Evolutionary conservation across 2,113 vertebrate genomes (phyloP), one percentile per base, ranked within the genome.

Genomic region (Aspidoscelis tigris): DNA sequence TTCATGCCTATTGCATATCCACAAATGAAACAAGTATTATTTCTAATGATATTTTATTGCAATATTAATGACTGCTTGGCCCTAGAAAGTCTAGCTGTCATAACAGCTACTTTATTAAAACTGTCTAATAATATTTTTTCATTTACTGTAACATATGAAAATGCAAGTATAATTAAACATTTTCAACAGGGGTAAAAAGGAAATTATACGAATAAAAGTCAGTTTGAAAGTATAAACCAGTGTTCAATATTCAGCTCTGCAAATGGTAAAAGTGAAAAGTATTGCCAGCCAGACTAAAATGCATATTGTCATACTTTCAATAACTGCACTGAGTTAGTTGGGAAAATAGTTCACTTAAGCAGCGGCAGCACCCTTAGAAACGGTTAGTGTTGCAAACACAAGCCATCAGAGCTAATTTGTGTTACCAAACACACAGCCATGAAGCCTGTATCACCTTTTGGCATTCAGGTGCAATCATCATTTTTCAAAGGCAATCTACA

Each of bases 181-280:
- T 0, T 2, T 78, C 90, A 93, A 87, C 81, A 91, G 80, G 90
- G 86, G 71, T 16, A 70, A 85, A 82, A 92, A 91, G 87, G 79
- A 93, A 93, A 94, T 93, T 88, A 90, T 91, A 90, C 89, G 90
- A 91, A 93, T 90, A 86, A 88, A 64, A 72, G 86, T 88, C 89
- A 90, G 58, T 80, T 89, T 81, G 43, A 0, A 4, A 89, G 88
- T 81, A 81, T 80, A 91, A 77, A 71, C 80, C 66, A 80, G 55
- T 53, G 20, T 72, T 84, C 69, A 84, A 18, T 65, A 18, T 71
- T 66, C 22, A 79, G 18, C 14, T 73, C 71, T 41, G 24, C 77
- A 79, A 78, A 21, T 11, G 24, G 26, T 18, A 41, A 65, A 41
- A 80, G 91, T 86, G 89, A 92, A 92, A 88, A 88, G 87, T 82